These are phyloP conservation scores for Pachycephus smyrnensis DNA, from an alignment of 2,888 invertebrate species.

Conservation along the genomic window DNA sequence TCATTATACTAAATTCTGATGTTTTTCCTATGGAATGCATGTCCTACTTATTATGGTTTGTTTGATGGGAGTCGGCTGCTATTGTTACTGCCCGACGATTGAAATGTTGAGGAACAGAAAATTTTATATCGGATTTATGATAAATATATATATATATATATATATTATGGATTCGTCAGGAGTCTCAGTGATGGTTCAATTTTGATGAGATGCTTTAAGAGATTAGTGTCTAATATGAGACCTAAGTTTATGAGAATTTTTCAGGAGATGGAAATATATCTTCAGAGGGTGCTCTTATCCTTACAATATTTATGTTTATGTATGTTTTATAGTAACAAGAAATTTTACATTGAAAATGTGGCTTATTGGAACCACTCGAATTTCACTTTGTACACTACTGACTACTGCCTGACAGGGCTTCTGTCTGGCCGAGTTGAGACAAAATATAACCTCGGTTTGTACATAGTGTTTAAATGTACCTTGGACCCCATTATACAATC, in stretches of 20 bases:
- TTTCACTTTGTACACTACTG: background rate
- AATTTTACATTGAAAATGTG: background rate
- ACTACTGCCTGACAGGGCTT: background rate
- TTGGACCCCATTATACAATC: slow-evolving; percentile 10
- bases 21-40: background rate
- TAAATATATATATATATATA: too few species aligned
- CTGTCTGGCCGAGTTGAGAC: background rate
- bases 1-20: background rate
- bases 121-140: background rate
- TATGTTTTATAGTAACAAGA: background rate
- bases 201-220: background rate
- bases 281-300: too few species aligned
- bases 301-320: background rate
- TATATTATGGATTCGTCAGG: background rate
- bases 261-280: background rate
- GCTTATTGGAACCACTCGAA: background rate
- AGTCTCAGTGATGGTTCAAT: background rate
- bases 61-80: background rate
- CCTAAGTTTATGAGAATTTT: background rate
- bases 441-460: background rate
- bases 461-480: background rate
- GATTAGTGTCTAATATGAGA: background rate
- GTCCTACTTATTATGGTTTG: background rate
- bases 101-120: background rate
- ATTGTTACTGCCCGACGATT: background rate